phyloP scores from a whole-genome alignment of 1,140 invertebrate genomes.

The Triops cancriformis region DNA sequence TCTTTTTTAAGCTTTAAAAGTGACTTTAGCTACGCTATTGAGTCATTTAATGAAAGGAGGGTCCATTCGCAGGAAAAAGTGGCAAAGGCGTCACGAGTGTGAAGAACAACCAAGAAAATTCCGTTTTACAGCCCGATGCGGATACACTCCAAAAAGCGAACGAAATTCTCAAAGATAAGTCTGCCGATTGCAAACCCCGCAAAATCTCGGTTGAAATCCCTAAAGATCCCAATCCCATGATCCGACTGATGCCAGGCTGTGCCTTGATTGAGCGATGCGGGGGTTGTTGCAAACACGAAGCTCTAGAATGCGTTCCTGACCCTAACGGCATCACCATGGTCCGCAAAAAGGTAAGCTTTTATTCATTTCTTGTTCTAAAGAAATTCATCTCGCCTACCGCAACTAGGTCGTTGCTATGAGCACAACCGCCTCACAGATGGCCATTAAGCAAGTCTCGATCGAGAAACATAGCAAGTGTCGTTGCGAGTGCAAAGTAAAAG shows the following conservation, averaged over 20 bases:
- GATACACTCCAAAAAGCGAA: conserved; percentile 18
- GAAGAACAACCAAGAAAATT: not conserved
- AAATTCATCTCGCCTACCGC: not conserved
- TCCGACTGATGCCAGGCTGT: conserved; percentile 20
- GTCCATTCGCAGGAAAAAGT: too few species aligned
- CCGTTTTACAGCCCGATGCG: conserved; percentile 2
- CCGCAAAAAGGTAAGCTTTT: conserved; percentile 23
- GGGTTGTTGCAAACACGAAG: conserved; percentile 27
- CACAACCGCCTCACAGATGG: not conserved
- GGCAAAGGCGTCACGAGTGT: not conserved
- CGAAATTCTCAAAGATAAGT: conserved; percentile 23
- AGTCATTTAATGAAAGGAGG: too few species aligned
- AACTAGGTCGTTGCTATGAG: conserved; percentile 17
- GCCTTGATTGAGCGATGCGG: conserved; percentile 24
- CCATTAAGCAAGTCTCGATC: conserved; percentile 17
- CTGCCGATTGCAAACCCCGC: conserved; percentile 25
- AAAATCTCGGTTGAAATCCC: conserved; percentile 26
- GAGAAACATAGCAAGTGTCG: conserved; percentile 24
- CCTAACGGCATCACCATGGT: conserved; percentile 22
- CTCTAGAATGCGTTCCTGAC: conserved; percentile 22
- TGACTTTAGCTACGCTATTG: too few species aligned
- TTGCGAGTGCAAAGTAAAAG: conserved; percentile 25
- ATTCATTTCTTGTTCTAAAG: not conserved
- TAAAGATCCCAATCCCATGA: conserved; percentile 20
- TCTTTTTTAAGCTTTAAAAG: too few species aligned